These are phyloP conservation scores for Lineus longissimus DNA, from an alignment of 1,140 invertebrate species.

Conservation along the genomic window DNA sequence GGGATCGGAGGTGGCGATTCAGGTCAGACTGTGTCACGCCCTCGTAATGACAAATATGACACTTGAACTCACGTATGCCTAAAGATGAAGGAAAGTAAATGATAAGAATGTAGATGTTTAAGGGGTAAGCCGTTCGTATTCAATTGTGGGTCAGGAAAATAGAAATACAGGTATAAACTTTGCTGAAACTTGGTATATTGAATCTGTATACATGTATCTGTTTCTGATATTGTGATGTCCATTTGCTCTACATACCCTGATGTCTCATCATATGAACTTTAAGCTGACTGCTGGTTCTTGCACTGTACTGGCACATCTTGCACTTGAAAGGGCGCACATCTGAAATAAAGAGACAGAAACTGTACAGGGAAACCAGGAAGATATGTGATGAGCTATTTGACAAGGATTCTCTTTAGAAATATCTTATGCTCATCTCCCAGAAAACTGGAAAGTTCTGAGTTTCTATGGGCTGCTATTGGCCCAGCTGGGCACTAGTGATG, in stretches of 20 bases:
- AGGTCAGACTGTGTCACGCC: constrained; percentile 59
- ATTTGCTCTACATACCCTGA: constrained; percentile 55
- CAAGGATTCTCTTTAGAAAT: too few species aligned
- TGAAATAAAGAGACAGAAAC: too few species aligned
- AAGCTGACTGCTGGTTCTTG: constrained; percentile 56
- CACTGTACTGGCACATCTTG: constrained; percentile 56
- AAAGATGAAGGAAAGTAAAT: constrained; percentile 20
- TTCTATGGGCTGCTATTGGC: too few species aligned
- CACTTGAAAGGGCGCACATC: constrained; percentile 58
- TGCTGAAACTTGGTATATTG: too few species aligned
- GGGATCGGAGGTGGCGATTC: constrained; percentile 58
- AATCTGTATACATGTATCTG: too few species aligned
- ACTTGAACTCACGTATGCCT: constrained; percentile 57
- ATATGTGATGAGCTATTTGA: background rate
- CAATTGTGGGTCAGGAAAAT: too few species aligned
- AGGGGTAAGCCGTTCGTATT: too few species aligned
- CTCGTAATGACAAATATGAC: constrained; percentile 57
- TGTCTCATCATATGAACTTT: constrained; percentile 59
- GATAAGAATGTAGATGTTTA: background rate
- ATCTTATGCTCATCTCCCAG: too few species aligned
- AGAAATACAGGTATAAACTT: too few species aligned
- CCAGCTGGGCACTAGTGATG: too few species aligned
- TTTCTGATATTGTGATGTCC: too few species aligned
- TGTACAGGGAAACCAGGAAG: constrained; percentile 21
- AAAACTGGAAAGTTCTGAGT: too few species aligned